Evolutionary conservation across 2,888 invertebrate genomes (phyloP).

Genomic region (Mellilla xanthometata): DNA sequence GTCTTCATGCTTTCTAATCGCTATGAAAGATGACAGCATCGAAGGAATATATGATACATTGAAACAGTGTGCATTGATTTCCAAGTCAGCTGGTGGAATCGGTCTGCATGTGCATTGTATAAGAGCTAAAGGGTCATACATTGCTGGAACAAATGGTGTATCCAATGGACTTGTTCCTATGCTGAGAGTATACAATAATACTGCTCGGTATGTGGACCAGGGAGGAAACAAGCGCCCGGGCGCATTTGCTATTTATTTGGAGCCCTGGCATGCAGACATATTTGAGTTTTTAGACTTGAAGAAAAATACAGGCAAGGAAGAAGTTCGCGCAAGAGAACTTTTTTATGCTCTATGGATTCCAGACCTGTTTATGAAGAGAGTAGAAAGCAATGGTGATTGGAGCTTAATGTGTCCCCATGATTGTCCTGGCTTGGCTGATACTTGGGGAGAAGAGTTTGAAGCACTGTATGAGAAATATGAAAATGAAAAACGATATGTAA

Average conservation of each 20-base stretch:
- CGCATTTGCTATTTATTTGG: conserved; percentile 98
- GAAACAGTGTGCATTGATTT: conserved; percentile 96
- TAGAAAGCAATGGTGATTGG: conserved; percentile 93
- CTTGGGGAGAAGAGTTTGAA: conserved; percentile 98
- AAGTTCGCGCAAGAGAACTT: conserved; percentile 95
- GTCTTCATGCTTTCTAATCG: conserved; percentile 97
- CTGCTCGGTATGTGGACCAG: conserved; percentile 98
- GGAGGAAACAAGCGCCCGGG: conserved; percentile 99
- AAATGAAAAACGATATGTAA: conserved; percentile 86
- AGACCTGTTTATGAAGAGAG: conserved; percentile 98
- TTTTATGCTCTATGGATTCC: conserved; percentile 99
- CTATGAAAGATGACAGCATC: conserved; percentile 97
- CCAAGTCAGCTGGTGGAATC: conserved; percentile 98
- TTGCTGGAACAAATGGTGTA: conserved; percentile 96
- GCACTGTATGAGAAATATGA: conserved; percentile 94
- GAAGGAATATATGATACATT: conserved; percentile 97
- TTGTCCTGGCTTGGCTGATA: conserved; percentile 94
- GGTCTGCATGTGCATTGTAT: conserved; percentile 98
- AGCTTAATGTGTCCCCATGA: conserved; percentile 98
- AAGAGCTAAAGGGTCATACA: conserved; percentile 94
- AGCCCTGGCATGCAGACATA: conserved; percentile 99
- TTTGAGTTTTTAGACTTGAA: conserved; percentile 97
- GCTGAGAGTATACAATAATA: conserved; percentile 97
- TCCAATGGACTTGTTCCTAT: conserved; percentile 98
- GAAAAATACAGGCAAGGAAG: conserved; percentile 98